Conservation (phyloP, 2,888 invertebrate species). For the Apoda limacodes region DNA sequence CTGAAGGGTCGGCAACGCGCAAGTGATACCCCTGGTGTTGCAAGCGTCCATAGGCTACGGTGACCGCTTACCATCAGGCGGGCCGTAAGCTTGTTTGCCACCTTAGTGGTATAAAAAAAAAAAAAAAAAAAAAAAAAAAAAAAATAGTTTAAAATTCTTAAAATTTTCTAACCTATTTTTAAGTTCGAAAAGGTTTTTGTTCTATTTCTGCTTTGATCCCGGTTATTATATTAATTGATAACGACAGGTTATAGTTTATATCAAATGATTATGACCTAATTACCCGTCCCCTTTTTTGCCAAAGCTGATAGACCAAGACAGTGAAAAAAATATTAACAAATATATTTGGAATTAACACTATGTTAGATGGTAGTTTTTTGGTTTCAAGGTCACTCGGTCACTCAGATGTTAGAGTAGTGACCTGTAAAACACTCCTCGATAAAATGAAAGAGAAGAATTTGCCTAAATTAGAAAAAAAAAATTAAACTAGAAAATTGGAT, state of each 20-base stretch:
- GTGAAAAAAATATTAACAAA: not conserved
- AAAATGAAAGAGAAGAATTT: conserved; percentile 3
- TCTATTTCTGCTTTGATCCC: not conserved
- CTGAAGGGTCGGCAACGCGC: no score
- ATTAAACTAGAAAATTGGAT: conserved; percentile 2
- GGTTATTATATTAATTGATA: conserved; percentile 1
- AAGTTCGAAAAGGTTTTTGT: not conserved
- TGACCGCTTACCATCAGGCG: no score
- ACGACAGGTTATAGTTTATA: not conserved
- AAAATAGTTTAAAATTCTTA: no score
- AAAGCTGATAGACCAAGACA: conserved; percentile 1
- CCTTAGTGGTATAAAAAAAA: no score
- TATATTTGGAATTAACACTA: conserved; percentile 1
- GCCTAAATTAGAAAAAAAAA: conserved; percentile 3
- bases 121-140: no score
- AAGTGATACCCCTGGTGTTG: no score
- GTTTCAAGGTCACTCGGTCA: not conserved
- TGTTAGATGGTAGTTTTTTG: not conserved
- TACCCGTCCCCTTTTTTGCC: not conserved
- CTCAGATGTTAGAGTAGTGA: conserved; percentile 3
- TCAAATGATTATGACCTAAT: not conserved
- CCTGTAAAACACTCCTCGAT: not conserved
- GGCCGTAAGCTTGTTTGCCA: no score
- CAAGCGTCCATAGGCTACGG: no score
- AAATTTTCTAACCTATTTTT: conserved; percentile 1